Evolutionary conservation across 2,113 vertebrate genomes (phyloP).

Genomic region (Noctilio leporinus): DNA sequence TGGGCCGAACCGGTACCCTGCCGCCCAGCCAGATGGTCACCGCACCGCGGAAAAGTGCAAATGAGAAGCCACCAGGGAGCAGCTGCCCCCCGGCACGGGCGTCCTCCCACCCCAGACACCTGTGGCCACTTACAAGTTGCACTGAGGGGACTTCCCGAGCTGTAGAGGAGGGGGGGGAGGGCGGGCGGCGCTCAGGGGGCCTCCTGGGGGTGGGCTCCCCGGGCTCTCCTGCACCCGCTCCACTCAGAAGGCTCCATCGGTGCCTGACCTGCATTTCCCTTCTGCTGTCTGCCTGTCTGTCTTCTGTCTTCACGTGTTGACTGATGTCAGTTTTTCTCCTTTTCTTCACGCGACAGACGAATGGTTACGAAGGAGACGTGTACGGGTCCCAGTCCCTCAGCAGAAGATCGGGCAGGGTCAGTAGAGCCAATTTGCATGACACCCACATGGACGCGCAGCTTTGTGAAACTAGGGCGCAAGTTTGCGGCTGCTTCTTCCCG

Average conservation of each 20-base stretch:
- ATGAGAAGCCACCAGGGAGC: fast-evolving
- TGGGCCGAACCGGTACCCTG: fast-evolving
- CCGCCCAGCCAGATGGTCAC: fast-evolving
- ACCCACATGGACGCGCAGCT: not conserved
- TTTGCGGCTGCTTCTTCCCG: not conserved
- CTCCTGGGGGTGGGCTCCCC: not conserved
- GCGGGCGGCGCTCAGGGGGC: fast-evolving
- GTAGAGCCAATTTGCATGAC: conserved; percentile 67
- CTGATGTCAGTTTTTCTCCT: not conserved
- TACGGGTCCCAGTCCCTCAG: conserved; percentile 76
- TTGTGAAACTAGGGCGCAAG: not conserved
- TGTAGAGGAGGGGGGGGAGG: fast-evolving
- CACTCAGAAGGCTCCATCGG: fast-evolving
- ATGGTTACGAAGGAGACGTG: conserved; percentile 84
- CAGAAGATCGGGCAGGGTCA: conserved; percentile 89
- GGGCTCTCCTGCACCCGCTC: fast-evolving
- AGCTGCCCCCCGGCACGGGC: fast-evolving
- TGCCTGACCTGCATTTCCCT: fast-evolving
- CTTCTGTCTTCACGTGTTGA: not conserved
- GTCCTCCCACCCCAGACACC: fast-evolving
- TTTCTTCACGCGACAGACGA: conserved; percentile 80
- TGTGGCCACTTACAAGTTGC: too few species aligned
- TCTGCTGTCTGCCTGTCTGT: not conserved
- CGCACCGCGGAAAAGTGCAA: fast-evolving
- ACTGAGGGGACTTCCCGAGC: fast-evolving